Base-by-base conservation (phyloP, 2,888 invertebrate genomes). In the Nomada ruficornis region DNA sequence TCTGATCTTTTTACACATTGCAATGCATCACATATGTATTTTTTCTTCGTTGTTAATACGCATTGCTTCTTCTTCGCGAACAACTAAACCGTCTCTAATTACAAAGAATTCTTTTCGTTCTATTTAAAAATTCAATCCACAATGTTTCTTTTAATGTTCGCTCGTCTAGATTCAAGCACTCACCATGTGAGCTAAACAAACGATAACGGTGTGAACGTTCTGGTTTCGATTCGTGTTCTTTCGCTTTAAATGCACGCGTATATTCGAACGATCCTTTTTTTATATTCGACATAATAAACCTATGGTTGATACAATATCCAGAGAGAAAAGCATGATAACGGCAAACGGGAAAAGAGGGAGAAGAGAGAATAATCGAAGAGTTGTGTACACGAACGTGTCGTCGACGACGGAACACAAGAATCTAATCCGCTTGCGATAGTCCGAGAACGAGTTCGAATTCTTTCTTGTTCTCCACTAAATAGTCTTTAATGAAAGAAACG, bases 201-300 rank as follows among this genome's bases (percentile, higher is more conserved):
- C 71, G 82, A 63, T 72, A 67, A 44, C n/a, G 65, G 72, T 76
- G 4, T 44, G 44, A 68, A 78, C 44, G 62, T 79, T 81, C 74
- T 50, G 57, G 42, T 82, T 84, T 79, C 55, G 65, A 76, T 71
- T 80, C 86, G 72, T 71, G 65, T 87, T 80, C 64, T 70, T 76
- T 77, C 74, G 65, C 78, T 87, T 71, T 89, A 74, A 81, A 79
- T 86, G 64, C 86, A 82, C 72, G 54, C 65, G 59, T 80, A 73
- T 73, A 83, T 79, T 80, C 72, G 77, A 80, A 83, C 52, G 54
- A 70, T 73, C 63, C 65, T 76, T 70, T 77, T 84, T 80, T 73
- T 15, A 65, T 77, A 80, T 71, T 67, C 55, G 44, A 82, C 13
- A 70, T 65, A 50, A 71, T 50, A 44, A 64, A 29, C 55, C 52